A percentile compares a stretch with the other conserved stretches of the same genome.
These are phyloP conservation scores for Pungitius pungitius DNA, from an alignment of 2,113 vertebrate genomes.

Conservation along the genomic window DNA sequence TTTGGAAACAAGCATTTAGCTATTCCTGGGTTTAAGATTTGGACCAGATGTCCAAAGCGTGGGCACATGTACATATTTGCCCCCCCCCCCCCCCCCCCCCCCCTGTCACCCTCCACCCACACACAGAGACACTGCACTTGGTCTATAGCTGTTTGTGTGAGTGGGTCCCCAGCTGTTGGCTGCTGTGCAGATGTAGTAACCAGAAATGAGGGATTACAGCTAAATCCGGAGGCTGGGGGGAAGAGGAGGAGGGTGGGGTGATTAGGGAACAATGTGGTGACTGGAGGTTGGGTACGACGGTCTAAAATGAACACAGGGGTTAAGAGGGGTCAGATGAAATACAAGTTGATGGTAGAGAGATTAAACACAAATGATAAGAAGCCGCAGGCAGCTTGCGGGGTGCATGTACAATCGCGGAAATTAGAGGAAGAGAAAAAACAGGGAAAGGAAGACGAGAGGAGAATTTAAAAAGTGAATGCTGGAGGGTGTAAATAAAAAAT, in stretches of 20 bases:
- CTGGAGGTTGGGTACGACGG: background rate
- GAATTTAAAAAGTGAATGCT: constrained; percentile 10
- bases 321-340: constrained; percentile 37
- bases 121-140: constrained; percentile 7
- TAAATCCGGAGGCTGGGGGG: constrained; percentile 69
- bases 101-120: background rate
- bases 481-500: background rate
- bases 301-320: constrained; percentile 28
- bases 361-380: constrained; percentile 16
- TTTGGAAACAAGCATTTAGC: constrained; percentile 47
- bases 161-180: constrained; percentile 76
- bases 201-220: constrained; percentile 73
- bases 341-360: constrained; percentile 32
- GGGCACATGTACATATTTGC: constrained; percentile 24
- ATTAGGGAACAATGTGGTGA: constrained; percentile 33
- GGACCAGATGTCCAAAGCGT: constrained; percentile 65
- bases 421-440: constrained; percentile 15
- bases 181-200: constrained; percentile 69
- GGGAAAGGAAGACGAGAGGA: constrained; percentile 6
- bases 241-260: constrained; percentile 24
- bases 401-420: constrained; percentile 1
- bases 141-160: constrained; percentile 56
- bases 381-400: background rate
- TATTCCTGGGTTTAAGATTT: constrained; percentile 56
- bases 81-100: background rate